These are phyloP conservation scores for Strongylocentrotus purpuratus DNA, from an alignment of 35 echinoderm and acorn worm genomes.

Conservation along the genomic window DNA sequence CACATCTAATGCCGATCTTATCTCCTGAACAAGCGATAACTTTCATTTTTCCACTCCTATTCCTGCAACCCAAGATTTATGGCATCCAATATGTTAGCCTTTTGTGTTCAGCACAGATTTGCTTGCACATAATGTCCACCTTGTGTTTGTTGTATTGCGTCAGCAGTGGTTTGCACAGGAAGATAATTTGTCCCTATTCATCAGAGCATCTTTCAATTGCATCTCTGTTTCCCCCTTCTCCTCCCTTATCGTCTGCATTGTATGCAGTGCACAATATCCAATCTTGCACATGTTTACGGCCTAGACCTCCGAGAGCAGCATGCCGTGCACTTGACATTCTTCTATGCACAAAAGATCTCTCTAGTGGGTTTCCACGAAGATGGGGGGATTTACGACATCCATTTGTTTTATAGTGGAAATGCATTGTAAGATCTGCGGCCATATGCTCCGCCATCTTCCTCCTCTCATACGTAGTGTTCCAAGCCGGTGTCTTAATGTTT, in stretches of 20 bases:
- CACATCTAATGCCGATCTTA: slow-evolving; percentile 17
- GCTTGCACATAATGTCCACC: background rate
- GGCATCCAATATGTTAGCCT: slow-evolving; percentile 47
- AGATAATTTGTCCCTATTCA: slow-evolving; percentile 39
- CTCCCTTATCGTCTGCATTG: background rate
- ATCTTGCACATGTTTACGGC: background rate
- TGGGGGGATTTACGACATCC: slow-evolving; percentile 8
- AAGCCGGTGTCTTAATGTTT: background rate
- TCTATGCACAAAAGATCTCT: background rate
- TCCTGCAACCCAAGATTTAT: slow-evolving; percentile 27
- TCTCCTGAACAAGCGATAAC: background rate
- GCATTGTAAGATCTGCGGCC: slow-evolving; percentile 7
- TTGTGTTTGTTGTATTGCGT: background rate
- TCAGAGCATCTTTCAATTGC: slow-evolving; percentile 4
- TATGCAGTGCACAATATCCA: slow-evolving; percentile 17
- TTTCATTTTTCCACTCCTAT: background rate
- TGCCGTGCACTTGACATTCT: slow-evolving; percentile 32
- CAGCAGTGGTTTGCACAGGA: slow-evolving; percentile 22
- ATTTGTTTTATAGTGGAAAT: slow-evolving; percentile 19
- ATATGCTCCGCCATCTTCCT: slow-evolving; percentile 7
- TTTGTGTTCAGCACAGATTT: slow-evolving; percentile 45
- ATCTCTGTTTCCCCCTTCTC: background rate
- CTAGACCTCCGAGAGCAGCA: background rate
- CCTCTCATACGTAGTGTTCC: background rate
- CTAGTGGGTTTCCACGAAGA: slow-evolving; percentile 26